Conservation (phyloP, 2,113 vertebrate genomes). For the Ctenodactylus gundi region DNA sequence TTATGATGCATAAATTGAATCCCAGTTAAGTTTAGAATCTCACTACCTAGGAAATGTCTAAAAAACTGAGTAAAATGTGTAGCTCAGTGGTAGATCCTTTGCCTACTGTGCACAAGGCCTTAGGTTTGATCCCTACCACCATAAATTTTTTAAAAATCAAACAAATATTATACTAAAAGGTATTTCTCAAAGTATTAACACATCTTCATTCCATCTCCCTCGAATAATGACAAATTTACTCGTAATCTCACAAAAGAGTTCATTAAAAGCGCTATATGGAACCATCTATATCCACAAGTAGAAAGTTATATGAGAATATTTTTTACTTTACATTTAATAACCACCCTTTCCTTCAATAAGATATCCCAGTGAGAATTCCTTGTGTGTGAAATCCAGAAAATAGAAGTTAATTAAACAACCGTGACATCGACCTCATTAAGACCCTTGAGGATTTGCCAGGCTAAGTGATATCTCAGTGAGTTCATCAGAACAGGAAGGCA, state of each 20-base stretch:
- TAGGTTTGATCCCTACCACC: no score
- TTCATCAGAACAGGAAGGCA: background rate
- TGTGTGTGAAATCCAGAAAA: constrained; percentile 13
- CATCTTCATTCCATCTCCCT: background rate
- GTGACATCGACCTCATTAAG: background rate
- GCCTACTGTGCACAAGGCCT: background rate
- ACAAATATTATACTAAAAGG: background rate
- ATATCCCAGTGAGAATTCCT: background rate
- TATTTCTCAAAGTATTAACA: background rate
- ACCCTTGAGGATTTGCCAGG: constrained; percentile 8
- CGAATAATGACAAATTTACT: background rate
- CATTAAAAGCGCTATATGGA: background rate
- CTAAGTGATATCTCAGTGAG: background rate
- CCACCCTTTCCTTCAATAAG: background rate
- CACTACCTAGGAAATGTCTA: background rate
- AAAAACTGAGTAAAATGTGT: background rate
- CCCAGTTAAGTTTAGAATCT: background rate
- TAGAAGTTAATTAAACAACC: constrained; percentile 34
- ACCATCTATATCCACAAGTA: background rate
- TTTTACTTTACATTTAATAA: background rate
- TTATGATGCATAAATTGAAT: background rate
- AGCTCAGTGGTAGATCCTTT: background rate
- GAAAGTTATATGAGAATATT: background rate
- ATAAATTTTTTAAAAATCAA: background rate
- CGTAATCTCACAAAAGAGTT: background rate